phyloP scores from a whole-genome alignment of 2,797 vertebrate genomes.

The Micrastur ruficollis region DNA sequence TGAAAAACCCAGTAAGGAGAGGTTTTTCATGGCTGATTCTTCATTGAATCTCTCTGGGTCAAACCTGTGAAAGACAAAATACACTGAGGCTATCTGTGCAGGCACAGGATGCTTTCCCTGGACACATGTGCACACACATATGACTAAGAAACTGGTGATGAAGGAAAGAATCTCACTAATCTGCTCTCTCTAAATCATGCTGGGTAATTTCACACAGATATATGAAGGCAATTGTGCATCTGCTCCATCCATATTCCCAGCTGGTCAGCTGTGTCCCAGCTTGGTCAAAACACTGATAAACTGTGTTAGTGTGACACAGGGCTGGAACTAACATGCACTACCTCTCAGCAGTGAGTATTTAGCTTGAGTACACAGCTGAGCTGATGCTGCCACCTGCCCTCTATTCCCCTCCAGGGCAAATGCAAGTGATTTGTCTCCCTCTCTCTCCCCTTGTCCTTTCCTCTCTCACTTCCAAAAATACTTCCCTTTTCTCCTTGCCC shows the following conservation, averaged over 20 bases:
- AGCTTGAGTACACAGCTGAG: not conserved
- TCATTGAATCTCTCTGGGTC: constrained; percentile 90
- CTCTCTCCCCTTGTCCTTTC: not conserved
- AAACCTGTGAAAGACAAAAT: constrained; percentile 78
- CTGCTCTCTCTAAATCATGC: not conserved
- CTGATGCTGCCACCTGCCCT: not conserved
- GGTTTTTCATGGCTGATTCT: constrained; percentile 82
- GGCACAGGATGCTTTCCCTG: not conserved
- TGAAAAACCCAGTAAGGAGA: constrained; percentile 91
- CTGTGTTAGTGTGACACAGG: not conserved
- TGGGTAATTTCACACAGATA: not conserved
- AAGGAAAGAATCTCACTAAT: not conserved
- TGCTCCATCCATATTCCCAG: not conserved
- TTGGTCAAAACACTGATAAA: constrained; percentile 22
- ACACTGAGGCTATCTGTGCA: not conserved
- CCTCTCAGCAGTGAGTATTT: not conserved
- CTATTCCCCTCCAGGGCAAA: not conserved
- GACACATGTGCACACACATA: not conserved
- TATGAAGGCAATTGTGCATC: not conserved
- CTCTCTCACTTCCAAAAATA: not conserved
- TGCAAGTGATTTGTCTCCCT: not conserved
- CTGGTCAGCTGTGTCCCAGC: not conserved
- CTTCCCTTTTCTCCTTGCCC: not conserved
- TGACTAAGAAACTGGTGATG: not conserved
- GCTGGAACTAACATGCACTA: not conserved